Evolutionary conservation across 2,888 invertebrate genomes (phyloP), one percentile per base, ranked within the genome.

Genomic region (Prostheceraeus crozeri): DNA sequence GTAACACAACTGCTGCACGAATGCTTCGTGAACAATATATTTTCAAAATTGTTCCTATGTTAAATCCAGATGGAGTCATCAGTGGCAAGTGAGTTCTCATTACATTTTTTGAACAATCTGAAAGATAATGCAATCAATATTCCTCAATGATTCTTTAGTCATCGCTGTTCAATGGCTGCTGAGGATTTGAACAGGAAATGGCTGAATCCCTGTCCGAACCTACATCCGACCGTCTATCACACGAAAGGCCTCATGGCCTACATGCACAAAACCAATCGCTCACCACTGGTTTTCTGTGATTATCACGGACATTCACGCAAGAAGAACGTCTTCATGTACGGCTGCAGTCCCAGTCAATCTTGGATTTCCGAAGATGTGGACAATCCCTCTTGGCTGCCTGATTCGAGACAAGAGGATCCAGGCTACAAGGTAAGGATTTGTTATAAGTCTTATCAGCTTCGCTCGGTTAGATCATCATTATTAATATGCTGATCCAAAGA

Each of bases 281-380:
- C 69, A n/a, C 77, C 77, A 28, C 61, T 75, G 66, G 76, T 77
- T n/a, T 90, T 87, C 75, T 86, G 89, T 74, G 91, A 91, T 78
- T 82, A 90, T 69, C 91, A 91, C 76, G 90, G 89, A 31, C 94
- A 96, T 79, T 93, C 93, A 23, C 81, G 91, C 65, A 86, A 85
- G 74, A 89, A 91, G 78, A 94, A 94, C 76, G 85, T 91, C 70
- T 96, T 96, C 76, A 84, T 93, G 71, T 96, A 91, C 74, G 94
- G 94, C 67, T 94, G 94, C 76, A 85, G 76, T 68, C 76, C 79
- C 2, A 63, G 65, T 3, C 67, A 70, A 67, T 73, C 74, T 0
- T 76, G 74, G 74, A 69, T 71, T 57, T 61, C 66, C 0, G 72
- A 71, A 51, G 76, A 76, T 62, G 65, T 67, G 4, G 68, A 71